A percentile compares a stretch with the other conserved stretches of the same genome.
phyloP scores from a whole-genome alignment of 2,797 vertebrate genomes.

The Liasis olivaceus region DNA sequence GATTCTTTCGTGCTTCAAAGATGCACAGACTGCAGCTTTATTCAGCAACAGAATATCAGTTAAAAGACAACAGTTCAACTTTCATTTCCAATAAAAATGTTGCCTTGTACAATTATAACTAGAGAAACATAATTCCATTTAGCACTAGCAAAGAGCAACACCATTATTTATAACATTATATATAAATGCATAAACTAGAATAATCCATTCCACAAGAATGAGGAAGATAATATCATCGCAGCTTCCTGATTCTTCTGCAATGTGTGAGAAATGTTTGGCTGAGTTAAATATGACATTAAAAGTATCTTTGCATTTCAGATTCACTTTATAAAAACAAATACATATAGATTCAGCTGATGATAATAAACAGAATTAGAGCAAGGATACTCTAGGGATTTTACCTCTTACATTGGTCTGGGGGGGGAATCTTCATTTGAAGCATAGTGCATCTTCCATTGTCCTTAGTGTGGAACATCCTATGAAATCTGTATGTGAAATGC shows the following conservation, averaged over 20 bases:
- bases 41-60: background rate
- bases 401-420: background rate
- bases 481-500: background rate
- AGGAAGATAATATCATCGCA: background rate
- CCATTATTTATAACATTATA: background rate
- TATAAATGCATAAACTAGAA: background rate
- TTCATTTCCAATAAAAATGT: background rate
- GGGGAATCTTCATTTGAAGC: background rate
- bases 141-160: background rate
- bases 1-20: background rate
- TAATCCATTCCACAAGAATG: background rate
- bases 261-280: background rate
- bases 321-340: background rate
- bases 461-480: background rate
- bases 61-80: background rate
- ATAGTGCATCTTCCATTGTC: background rate
- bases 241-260: background rate
- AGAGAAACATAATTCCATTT: background rate
- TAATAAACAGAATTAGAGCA: background rate
- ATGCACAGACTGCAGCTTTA: background rate
- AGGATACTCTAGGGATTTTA: background rate
- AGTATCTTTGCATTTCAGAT: background rate
- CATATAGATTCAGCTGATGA: slow-evolving; percentile 1
- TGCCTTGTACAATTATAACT: background rate
- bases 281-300: background rate